Percentiles rank a stretch among this genome's conserved stretches.
Conservation (phyloP, 2,888 invertebrate species). For the Dichetophora obliterata region DNA sequence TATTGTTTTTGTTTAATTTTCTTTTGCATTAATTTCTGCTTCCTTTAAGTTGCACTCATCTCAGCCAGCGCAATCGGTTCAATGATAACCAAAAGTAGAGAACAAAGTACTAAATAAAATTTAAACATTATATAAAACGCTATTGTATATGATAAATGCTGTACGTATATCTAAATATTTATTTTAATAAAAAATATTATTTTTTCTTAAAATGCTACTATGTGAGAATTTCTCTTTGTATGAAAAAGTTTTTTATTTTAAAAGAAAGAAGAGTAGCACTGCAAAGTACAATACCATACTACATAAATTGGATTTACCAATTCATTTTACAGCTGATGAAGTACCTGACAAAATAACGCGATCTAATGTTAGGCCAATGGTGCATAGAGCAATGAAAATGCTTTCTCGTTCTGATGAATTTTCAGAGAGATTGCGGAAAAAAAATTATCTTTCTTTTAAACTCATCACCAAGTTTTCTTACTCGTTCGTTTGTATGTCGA, state of each 20-base stretch:
- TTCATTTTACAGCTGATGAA: too few relatives aligned
- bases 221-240: background rate
- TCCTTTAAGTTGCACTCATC: background rate
- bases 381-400: too few relatives aligned
- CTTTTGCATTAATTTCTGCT: background rate
- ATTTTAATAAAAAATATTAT: conserved; percentile 39
- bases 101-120: background rate
- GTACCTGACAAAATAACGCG: too few relatives aligned
- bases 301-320: too few relatives aligned
- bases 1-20: background rate
- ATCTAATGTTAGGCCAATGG: too few relatives aligned
- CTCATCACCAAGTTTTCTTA: too few relatives aligned
- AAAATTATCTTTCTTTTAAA: too few relatives aligned
- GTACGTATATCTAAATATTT: conserved; percentile 34
- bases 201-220: conserved; percentile 21
- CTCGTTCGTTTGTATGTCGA: too few relatives aligned
- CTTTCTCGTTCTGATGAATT: too few relatives aligned
- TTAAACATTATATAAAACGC: conserved; percentile 15
- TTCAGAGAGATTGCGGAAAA: too few relatives aligned
- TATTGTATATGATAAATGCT: conserved; percentile 37
- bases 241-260: background rate
- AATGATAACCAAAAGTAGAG: background rate
- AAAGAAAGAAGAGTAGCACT: background rate
- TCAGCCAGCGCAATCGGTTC: background rate
- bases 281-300: too few relatives aligned